These are phyloP conservation scores for Latheticus oryzae DNA, from an alignment of 2,888 invertebrate species.

Conservation along the genomic window DNA sequence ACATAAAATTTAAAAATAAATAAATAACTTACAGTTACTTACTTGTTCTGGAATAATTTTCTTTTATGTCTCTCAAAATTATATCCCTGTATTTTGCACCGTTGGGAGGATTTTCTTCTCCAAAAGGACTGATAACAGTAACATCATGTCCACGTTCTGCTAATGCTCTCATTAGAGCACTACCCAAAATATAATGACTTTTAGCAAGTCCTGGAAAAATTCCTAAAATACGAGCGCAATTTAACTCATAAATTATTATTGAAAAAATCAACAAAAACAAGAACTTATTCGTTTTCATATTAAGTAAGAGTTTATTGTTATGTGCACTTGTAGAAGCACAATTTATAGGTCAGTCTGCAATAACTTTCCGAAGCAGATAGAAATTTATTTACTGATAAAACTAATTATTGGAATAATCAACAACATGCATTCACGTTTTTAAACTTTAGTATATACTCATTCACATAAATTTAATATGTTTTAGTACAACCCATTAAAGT, in stretches of 20 bases:
- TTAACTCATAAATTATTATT: slow-evolving; percentile 1
- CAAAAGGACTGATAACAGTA: slow-evolving; percentile 48
- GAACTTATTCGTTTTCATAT: neutral
- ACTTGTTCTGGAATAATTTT: slow-evolving; percentile 16
- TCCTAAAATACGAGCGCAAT: slow-evolving; percentile 44
- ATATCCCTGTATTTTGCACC: slow-evolving; percentile 28
- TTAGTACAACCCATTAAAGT: too few relatives aligned
- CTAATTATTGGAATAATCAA: too few relatives aligned
- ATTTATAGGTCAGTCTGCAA: too few relatives aligned
- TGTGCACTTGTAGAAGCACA: too few relatives aligned
- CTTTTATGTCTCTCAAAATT: slow-evolving; percentile 24
- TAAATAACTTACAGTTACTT: slow-evolving; percentile 25
- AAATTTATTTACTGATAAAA: too few relatives aligned
- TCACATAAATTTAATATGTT: too few relatives aligned
- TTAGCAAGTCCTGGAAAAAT: slow-evolving; percentile 47
- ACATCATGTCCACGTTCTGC: slow-evolving; percentile 55
- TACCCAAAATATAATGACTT: slow-evolving; percentile 53
- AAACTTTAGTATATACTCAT: too few relatives aligned
- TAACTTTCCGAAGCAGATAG: too few relatives aligned
- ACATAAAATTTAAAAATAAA: neutral
- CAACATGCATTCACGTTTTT: too few relatives aligned
- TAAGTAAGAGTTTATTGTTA: neutral
- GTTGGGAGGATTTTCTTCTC: slow-evolving; percentile 28
- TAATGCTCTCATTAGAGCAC: slow-evolving; percentile 49
- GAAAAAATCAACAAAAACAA: neutral